Evolutionary conservation across 1,140 invertebrate species (phyloP), one percentile per base, ranked within the genome.

Genomic region (Drosophila mayri): DNA sequence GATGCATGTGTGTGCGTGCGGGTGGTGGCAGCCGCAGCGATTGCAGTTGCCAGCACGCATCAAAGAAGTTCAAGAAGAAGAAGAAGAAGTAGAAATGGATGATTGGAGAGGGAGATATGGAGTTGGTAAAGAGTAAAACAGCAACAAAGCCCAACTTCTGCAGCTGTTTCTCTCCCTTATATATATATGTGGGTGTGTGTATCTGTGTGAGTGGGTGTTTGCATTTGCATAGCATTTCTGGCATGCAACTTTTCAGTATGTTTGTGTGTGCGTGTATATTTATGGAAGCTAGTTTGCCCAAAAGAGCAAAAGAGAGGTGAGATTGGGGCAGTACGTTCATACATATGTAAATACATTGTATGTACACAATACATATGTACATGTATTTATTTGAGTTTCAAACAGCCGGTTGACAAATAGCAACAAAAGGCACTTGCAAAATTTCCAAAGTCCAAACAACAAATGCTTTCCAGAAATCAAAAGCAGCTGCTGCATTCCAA

Each of bases 11-110:
- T 67, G 62, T 67, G 70, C 37, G 75, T 47, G 74, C 55, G 73
- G 74, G 74, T 76, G 73, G 73, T 61, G 63, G 74, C 73, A 61
- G 72, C 35, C 52, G 32, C 71, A 74, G 57, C 40, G 59, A 47
- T 44, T 64, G 72, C 72, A 74, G 68, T 73, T 74, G 71, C 57
- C 70, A 73, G 67, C 71, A 75, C 70, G 72, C 72, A 63, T 73
- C 37, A n/a, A 67, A 67, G 63, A 52, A 68, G 44, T 54, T 28
- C 44, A 71, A 68, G 38, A 71, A 47, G 30, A 71, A 68, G 38
- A 71, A 47, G 30, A 67, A 68, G 38, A 49, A 43, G 47, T 18
- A 50, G 57, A 37, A 30, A 54, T 30, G 52, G 30, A 9, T 11
- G 49, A n/a, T 11, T 11, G 41, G 20, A 22, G n/a, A 28, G 38